These are phyloP conservation scores for Apaloderma vittatum DNA, from an alignment of 2,113 vertebrate species.

Conservation along the genomic window DNA sequence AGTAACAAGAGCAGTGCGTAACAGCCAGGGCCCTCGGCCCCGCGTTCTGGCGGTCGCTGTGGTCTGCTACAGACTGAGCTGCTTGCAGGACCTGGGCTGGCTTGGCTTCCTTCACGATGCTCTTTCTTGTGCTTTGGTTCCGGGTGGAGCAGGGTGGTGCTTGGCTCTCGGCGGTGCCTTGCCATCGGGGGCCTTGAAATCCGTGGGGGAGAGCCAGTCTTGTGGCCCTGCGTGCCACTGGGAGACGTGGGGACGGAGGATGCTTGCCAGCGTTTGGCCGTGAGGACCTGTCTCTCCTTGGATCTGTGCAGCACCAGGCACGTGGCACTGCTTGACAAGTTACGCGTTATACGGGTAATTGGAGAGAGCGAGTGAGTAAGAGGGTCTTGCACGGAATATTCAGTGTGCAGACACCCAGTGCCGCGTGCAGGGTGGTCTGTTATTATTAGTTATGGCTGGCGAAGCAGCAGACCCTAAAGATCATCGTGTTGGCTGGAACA, in stretches of 20 bases:
- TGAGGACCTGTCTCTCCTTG: neutral
- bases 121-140: neutral
- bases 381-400: neutral
- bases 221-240: accelerated
- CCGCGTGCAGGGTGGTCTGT: neutral
- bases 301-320: neutral
- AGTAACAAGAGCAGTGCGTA: neutral
- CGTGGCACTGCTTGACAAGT: neutral
- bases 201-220: accelerated
- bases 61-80: neutral
- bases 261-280: accelerated
- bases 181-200: neutral
- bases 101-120: neutral
- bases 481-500: conserved; percentile 34
- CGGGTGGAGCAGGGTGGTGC: neutral
- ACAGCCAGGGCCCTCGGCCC: neutral
- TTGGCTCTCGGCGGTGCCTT: neutral
- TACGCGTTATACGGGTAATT: neutral
- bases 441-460: conserved; percentile 49
- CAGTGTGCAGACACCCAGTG: neutral
- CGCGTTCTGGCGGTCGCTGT: too few relatives aligned
- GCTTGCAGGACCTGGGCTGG: neutral
- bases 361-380: neutral
- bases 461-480: conserved; percentile 53
- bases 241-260: neutral